Evolutionary conservation across 2,888 invertebrate species (phyloP), one percentile per base, ranked within the genome.

Genomic region (Heteromurus nitidus): DNA sequence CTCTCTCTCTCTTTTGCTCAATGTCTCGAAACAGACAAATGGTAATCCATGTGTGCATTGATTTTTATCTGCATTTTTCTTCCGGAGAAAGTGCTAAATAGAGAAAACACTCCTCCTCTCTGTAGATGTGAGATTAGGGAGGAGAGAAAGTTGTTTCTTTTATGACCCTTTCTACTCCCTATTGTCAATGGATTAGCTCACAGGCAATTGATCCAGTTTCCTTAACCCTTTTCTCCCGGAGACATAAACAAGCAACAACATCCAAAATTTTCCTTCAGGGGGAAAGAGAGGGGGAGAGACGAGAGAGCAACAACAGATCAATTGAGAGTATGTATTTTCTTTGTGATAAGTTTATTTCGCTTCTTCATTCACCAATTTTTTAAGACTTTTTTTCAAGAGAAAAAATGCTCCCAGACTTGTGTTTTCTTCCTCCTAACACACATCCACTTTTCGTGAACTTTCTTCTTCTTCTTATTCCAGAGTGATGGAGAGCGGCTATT

Each of bases 181-280:
- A 50, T 67, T 50, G 50, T 67, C 47, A 26, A 67, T 67, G 50
- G 67, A 67, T 67, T 67, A 67, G 67, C 67, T 67, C 42, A 26
- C 67, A 47, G 18, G 20, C 67, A 67, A 67, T 67, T 67, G 67
- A 67, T 67, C 28, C 50, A 26, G 20, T 53, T n/a, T 44, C 55
- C 24, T 16, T 55, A 22, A 62, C 22, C 16, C n/a, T 62, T 30
- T 62, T 62, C 31, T 18, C 11, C 26, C 53, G 3, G 3, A 22
- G 18, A 60, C n/a, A n/a, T n/a, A n/a, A n/a, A n/a, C n/a, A 60
- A 58, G 58, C 7, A 7, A 58, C 3, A 28, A 18, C 3, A 28
- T 28, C 28, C 60, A 60, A 60, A 5, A 60, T 3, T 60, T 28
- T 60, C n/a, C 60, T 28, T 18, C 30, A n/a, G 9, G 22, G n/a